Conservation (phyloP, 2,113 vertebrate species). For the Bubo bubo region DNA sequence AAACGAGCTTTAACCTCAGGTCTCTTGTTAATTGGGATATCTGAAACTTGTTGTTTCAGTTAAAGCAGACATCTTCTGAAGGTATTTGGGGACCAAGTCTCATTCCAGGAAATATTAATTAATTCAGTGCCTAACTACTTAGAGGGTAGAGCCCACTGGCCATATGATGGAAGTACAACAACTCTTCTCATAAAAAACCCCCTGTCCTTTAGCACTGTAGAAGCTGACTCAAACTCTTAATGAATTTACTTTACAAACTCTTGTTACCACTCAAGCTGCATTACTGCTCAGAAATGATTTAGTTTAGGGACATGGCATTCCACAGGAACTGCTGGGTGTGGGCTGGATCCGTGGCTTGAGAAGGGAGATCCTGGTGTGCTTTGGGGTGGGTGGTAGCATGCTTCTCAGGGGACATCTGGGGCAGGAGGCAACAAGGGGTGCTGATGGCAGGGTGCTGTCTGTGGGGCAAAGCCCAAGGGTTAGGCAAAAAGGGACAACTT, state of each 20-base stretch:
- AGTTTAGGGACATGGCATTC: background rate
- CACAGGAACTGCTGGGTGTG: background rate
- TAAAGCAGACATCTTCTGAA: background rate
- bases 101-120: background rate
- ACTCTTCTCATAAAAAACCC: background rate
- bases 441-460: background rate
- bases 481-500: background rate
- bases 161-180: background rate
- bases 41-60: background rate
- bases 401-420: background rate
- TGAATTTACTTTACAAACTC: background rate
- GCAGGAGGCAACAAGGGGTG: background rate
- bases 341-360: accelerated
- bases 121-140: background rate
- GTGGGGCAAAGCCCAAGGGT: too few relatives aligned
- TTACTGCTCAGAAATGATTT: background rate
- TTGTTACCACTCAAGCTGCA: background rate
- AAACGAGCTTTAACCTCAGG: background rate
- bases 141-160: background rate
- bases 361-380: background rate
- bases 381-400: background rate
- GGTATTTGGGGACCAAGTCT: background rate
- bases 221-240: background rate
- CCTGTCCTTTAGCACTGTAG: background rate
- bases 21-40: background rate